Base-by-base conservation (phyloP, 2,888 invertebrate genomes). In the Hololepta plana region DNA sequence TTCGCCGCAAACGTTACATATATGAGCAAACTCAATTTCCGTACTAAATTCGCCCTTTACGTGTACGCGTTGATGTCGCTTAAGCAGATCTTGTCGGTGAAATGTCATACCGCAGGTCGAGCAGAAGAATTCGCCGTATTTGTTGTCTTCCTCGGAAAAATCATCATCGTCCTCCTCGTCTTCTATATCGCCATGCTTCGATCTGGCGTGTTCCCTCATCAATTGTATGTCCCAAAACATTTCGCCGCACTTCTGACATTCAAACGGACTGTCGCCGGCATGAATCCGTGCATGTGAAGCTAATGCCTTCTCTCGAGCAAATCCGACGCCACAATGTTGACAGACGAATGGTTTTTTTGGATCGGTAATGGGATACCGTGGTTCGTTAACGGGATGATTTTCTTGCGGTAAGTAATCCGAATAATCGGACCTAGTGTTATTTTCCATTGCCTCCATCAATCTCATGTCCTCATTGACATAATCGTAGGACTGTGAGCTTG, bases 281-380 rank as follows among this genome's bases (percentile, higher is more conserved):
- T 82, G 82, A 16, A 79, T 63, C 54, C 79, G 53, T 0, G 74
- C 59, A 45, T 84, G 82, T 1, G 81, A 79, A 27, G 73, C 69
- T 12, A 82, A 53, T 1, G 82, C 82, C 44, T 82, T 84, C 45
- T 82, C 80, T 26, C 82, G 59, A 0, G 81, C 81, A 53, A 82
- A 79, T 4, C 74, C 74, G 28, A 82, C 64, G 1, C 62, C 80
- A 43, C 75, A 75, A 36, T 68, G 67, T 37, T 73, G 73, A 39
- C 84, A 84, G 1, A 81, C 82, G 43, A 82, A 82, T 1, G 82
- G 81, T 31, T 77, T 72, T 19, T 69, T 60, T 1, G 76, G 71
- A 52, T 80, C 80, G 0, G 64, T 62, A 8, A 70, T 53, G 1
- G 69, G 68, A 51, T 60, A 72, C 15, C 37, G 28, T 12, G 39